Evolutionary conservation across 2,888 invertebrate species (phyloP).

Genomic region (Microctonus hyperodae): DNA sequence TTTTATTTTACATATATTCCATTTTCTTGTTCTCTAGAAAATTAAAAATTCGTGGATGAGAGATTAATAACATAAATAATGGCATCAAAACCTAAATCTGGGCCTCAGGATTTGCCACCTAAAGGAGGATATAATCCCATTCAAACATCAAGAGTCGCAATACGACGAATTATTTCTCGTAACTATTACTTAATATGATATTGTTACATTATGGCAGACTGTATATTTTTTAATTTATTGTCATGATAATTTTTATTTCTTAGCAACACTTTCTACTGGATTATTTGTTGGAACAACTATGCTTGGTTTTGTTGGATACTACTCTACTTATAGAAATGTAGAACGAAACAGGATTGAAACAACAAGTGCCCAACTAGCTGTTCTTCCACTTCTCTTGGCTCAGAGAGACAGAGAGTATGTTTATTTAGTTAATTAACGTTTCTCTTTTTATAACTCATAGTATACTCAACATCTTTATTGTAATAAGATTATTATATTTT

Average conservation of each 20-base stretch:
- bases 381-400: constrained; percentile 79
- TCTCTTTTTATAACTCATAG: constrained; percentile 11
- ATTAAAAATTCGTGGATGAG: too few species aligned
- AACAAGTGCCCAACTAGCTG: constrained; percentile 78
- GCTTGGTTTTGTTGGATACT: constrained; percentile 68
- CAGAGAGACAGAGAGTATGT: constrained; percentile 83
- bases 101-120: constrained; percentile 90
- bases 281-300: constrained; percentile 64
- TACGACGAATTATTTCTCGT: constrained; percentile 47
- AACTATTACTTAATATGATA: constrained; percentile 27
- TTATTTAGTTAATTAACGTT: neutral
- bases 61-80: constrained; percentile 40
- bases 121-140: constrained; percentile 87
- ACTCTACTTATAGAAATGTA: constrained; percentile 66
- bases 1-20: too few species aligned
- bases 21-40: too few species aligned
- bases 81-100: constrained; percentile 61
- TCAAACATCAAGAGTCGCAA: constrained; percentile 69
- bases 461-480: neutral
- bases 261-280: constrained; percentile 48
- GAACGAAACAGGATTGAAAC: constrained; percentile 73
- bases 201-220: neutral
- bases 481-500: neutral
- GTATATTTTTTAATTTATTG: too few species aligned
- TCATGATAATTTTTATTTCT: constrained; percentile 29